These are phyloP conservation scores for Brachyistius frenatus DNA, from an alignment of 2,113 vertebrate species.

Conservation along the genomic window DNA sequence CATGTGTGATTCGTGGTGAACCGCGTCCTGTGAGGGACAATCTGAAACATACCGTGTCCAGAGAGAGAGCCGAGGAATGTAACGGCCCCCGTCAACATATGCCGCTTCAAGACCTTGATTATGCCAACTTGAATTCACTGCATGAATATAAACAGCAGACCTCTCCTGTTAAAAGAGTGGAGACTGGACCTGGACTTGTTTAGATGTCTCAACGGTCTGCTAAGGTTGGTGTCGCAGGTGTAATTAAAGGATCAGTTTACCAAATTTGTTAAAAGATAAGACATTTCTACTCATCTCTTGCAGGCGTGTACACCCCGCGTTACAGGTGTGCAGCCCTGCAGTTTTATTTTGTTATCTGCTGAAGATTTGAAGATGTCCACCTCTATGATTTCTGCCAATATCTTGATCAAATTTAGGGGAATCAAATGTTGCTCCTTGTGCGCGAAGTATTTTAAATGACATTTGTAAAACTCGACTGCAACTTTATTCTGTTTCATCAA, in stretches of 20 bases:
- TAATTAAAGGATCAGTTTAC: slow-evolving; percentile 8
- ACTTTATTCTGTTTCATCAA: too few species aligned
- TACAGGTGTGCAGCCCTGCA: background rate
- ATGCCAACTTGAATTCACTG: background rate
- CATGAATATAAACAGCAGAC: slow-evolving; percentile 35
- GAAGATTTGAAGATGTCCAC: background rate
- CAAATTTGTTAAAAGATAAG: background rate
- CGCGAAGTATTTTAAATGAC: background rate
- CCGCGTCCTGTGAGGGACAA: background rate
- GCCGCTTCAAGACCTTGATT: background rate
- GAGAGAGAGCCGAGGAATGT: background rate
- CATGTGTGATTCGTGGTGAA: slow-evolving; percentile 8
- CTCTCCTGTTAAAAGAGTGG: background rate
- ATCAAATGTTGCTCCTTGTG: background rate
- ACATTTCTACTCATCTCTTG: background rate
- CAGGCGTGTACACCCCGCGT: too few species aligned
- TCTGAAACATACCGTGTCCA: background rate
- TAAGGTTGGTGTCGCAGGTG: background rate
- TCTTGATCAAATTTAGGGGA: background rate
- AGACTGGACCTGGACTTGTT: background rate
- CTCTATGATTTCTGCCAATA: background rate
- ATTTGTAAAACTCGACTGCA: background rate
- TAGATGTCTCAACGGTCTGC: background rate
- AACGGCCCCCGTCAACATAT: background rate
- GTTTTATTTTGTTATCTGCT: background rate